Evolutionary conservation across 1,140 invertebrate species (phyloP).

Genomic region (Diabrotica undecimpunctata): DNA sequence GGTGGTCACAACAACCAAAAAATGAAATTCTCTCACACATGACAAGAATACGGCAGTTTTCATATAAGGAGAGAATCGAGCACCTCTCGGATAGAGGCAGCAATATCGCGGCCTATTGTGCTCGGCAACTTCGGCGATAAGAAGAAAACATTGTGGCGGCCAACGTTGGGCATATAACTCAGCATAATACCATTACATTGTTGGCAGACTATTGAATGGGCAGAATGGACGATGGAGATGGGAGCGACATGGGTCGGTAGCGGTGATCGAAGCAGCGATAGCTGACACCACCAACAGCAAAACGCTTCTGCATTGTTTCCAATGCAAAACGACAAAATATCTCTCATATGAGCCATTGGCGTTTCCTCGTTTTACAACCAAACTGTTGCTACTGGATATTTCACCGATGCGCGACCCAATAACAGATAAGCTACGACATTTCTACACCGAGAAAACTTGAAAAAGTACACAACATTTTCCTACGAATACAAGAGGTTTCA

Average conservation of each 20-base stretch:
- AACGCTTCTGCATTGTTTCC: conserved; percentile 24
- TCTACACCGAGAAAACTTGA: not conserved
- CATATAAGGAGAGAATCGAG: not conserved
- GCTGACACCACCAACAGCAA: conserved; percentile 22
- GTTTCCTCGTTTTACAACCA: conserved; percentile 3
- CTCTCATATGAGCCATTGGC: conserved; percentile 4
- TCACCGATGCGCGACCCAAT: not conserved
- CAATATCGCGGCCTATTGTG: conserved; percentile 4
- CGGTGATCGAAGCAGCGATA: conserved; percentile 26
- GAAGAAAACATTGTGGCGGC: conserved; percentile 19
- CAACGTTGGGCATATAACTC: conserved; percentile 24
- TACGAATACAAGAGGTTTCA: no score
- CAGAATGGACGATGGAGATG: conserved; percentile 20
- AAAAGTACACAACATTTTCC: no score
- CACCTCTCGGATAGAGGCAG: not conserved
- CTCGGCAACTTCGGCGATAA: conserved; percentile 9
- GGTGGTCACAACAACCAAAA: no score
- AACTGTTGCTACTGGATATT: not conserved
- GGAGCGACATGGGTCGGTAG: conserved; percentile 27
- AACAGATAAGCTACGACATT: not conserved
- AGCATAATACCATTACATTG: conserved; percentile 31
- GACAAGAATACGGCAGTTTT: not conserved
- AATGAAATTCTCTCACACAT: not conserved
- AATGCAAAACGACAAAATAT: conserved; percentile 10
- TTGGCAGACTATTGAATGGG: conserved; percentile 29